These are phyloP conservation scores for Clivina fossor DNA, from an alignment of 2,888 invertebrate genomes.

Conservation along the genomic window DNA sequence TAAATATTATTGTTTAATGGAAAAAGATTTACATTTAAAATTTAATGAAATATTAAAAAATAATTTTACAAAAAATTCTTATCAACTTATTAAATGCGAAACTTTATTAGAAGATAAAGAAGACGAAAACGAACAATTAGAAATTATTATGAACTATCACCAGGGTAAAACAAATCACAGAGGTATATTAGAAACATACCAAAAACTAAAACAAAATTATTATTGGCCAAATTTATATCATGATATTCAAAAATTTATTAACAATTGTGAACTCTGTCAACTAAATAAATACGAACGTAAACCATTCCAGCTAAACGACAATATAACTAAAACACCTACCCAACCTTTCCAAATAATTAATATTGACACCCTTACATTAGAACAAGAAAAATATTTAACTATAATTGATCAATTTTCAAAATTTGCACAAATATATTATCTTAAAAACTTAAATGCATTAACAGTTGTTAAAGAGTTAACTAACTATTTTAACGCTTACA, in stretches of 20 bases:
- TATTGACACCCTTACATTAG: not conserved
- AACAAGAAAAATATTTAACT: conserved; percentile 1
- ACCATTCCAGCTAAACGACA: too few species aligned
- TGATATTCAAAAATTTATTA: not conserved
- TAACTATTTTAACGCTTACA: too few species aligned
- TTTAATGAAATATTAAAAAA: not conserved
- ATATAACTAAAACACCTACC: not conserved
- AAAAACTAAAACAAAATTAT: conserved; percentile 2
- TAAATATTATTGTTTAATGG: not conserved
- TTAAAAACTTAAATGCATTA: too few species aligned
- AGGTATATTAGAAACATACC: not conserved
- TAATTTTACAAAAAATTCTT: not conserved
- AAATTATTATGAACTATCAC: conserved; percentile 2
- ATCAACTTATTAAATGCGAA: not conserved
- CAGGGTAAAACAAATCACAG: conserved; percentile 1
- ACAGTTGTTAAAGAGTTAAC: too few species aligned
- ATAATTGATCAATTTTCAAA: too few species aligned
- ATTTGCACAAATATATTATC: too few species aligned
- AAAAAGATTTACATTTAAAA: not conserved
- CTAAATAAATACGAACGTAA: too few species aligned
- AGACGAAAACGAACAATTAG: conserved; percentile 2
- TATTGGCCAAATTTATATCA: conserved; percentile 2
- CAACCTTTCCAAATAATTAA: not conserved
- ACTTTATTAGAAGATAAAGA: not conserved
- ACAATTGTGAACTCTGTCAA: not conserved